A percentile compares a stretch with the other conserved stretches of the same genome.
Conservation (phyloP, 2,113 vertebrate species). For the Carlito syrichta region DNA sequence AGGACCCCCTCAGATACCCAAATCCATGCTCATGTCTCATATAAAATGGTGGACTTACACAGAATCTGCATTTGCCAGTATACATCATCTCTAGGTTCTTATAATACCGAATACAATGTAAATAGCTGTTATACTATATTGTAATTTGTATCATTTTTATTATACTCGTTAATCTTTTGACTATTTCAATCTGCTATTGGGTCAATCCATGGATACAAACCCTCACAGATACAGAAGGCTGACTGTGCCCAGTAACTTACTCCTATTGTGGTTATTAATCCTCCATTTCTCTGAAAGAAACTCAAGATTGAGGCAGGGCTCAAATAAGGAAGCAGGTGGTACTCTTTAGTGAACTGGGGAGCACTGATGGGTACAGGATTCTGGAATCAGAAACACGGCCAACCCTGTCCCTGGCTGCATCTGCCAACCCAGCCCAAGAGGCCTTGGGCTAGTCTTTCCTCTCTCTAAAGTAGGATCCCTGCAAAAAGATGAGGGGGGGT, state of each 20-base stretch:
- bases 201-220: background rate
- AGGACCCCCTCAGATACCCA: background rate
- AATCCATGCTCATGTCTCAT: background rate
- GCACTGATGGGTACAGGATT: background rate
- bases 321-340: background rate
- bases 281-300: background rate
- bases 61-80: background rate
- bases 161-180: background rate
- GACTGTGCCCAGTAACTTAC: background rate
- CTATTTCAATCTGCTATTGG: background rate
- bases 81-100: background rate
- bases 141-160: background rate
- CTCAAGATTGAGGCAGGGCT: background rate
- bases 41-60: background rate
- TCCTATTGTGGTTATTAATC: too few relatives aligned
- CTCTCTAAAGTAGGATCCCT: background rate
- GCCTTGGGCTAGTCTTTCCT: background rate
- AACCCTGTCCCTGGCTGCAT: too few relatives aligned
- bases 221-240: background rate
- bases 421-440: background rate
- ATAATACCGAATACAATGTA: background rate
- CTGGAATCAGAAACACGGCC: background rate
- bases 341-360: background rate
- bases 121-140: background rate
- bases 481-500: background rate